phyloP scores from a whole-genome alignment of 2,113 vertebrate genomes.

The Sinosuthora webbiana region DNA sequence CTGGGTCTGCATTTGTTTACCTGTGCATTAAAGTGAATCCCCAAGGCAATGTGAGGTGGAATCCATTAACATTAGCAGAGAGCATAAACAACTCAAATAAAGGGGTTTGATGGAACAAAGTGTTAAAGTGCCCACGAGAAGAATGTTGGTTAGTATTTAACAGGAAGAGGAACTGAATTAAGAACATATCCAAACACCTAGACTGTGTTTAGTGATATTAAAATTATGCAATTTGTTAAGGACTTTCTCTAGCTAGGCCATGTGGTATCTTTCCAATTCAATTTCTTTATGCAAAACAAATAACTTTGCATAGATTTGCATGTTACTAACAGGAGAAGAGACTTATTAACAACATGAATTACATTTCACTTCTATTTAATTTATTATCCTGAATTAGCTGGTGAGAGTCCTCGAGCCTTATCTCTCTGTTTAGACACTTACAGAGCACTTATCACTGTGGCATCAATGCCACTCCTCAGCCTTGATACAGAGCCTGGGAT shows the following conservation, averaged over 20 bases:
- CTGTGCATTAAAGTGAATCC: not conserved
- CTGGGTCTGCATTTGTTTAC: not conserved
- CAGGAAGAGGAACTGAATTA: not conserved
- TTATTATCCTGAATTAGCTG: not conserved
- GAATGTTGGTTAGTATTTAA: not conserved
- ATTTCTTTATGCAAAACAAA: constrained; percentile 11
- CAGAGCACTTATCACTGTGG: not conserved
- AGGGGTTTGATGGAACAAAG: not conserved
- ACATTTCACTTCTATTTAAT: not conserved
- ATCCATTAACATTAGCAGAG: not conserved
- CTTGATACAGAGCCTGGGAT: not conserved
- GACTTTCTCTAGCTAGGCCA: not conserved
- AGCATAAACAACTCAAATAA: not conserved
- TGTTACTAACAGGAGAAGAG: not conserved
- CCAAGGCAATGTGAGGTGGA: not conserved
- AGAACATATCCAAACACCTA: not conserved
- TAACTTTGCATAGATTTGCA: not conserved
- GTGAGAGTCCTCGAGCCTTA: not conserved
- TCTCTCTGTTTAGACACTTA: not conserved
- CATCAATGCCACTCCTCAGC: not conserved
- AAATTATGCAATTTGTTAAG: not conserved
- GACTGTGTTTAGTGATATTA: not conserved
- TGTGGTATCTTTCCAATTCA: not conserved
- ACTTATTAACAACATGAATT: not conserved
- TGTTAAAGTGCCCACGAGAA: not conserved